A percentile compares a stretch with the other conserved stretches of the same genome.
Conservation (phyloP, 2,797 vertebrate genomes). For the Megaceryle alcyon region DNA sequence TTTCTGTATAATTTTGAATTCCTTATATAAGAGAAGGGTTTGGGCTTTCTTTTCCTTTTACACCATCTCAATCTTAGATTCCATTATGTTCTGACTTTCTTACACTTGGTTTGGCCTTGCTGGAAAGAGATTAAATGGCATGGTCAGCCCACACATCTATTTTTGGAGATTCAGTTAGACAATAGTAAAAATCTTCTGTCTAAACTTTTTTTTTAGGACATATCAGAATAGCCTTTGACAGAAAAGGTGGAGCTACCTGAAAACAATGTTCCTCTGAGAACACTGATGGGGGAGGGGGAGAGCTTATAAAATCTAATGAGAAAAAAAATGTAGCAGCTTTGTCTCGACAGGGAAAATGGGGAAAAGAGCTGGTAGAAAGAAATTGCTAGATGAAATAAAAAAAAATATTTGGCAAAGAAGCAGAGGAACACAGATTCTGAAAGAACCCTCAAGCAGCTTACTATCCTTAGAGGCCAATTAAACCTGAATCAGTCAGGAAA, state of each 20-base stretch:
- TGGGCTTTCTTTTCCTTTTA: not conserved
- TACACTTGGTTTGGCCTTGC: not conserved
- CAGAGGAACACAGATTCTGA: conserved; percentile 52
- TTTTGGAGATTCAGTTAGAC: not conserved
- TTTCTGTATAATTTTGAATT: not conserved
- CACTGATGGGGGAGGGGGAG: not conserved
- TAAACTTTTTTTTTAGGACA: not conserved
- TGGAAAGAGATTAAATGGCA: not conserved
- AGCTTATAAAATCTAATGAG: not conserved
- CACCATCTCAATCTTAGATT: not conserved
- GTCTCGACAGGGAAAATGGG: not conserved
- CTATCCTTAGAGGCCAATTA: conserved; percentile 69
- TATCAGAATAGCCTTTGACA: not conserved
- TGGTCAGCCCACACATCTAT: not conserved
- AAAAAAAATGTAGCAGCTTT: not conserved
- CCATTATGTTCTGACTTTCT: not conserved
- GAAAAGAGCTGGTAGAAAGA: conserved; percentile 17
- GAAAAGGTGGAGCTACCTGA: not conserved
- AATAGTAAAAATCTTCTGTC: not conserved
- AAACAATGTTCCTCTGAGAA: not conserved
- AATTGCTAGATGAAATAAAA: conserved; percentile 41
- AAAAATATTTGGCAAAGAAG: conserved; percentile 54
- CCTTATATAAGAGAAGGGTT: not conserved
- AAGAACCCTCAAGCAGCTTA: conserved; percentile 56
- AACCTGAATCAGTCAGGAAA: conserved; percentile 56